Evolutionary conservation across 2,113 vertebrate genomes (phyloP), one percentile per base, ranked within the genome.

Genomic region (Phaethon lepturus): DNA sequence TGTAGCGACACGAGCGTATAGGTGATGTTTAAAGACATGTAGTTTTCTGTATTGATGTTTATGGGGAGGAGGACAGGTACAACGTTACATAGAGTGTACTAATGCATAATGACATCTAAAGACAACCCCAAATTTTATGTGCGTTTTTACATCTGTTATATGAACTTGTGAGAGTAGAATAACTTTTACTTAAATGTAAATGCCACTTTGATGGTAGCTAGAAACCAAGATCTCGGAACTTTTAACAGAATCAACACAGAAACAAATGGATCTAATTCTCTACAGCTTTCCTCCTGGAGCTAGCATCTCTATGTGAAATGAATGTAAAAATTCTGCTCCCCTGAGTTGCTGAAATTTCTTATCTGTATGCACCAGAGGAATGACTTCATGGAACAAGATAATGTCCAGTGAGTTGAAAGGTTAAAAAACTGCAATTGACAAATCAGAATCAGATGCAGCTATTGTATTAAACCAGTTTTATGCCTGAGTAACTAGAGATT

Each of bases 1-100:
- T 59, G 29, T 42, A 59, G 29, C 0, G 1, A 12, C 28, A 33
- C 0, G 2, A 47, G 9, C 8, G 14, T 28, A 7, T 0, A 24
- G 13, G 18, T 52, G 52, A 38, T 49, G 22, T 33, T 52, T 66
- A 28, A 83, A 74, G 24, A 55, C 15, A 2, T 42, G 12, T 2
- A 38, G 24, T 47, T 78, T 72, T 79, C 35, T 64, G 23, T 74
- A 2, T 33, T 38, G 64, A 35, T 33, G 33, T 45, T 75, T 26
- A 17, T 56, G 53, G 91, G 45, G 2, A 53, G n/a, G 50, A 44
- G 7, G 68, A 42, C 25, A 58, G 24, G 17, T 35, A 40, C 22
- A 49, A 8, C 5, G 18, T 52, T 42, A 16, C 2, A 22, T 4
- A 33, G 16, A 19, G 17, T 55, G 25, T 33, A 17, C 10, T 58